Evolutionary conservation across 2,888 invertebrate genomes (phyloP), one percentile per base, ranked within the genome.

Genomic region (Cyaniris semiargus): DNA sequence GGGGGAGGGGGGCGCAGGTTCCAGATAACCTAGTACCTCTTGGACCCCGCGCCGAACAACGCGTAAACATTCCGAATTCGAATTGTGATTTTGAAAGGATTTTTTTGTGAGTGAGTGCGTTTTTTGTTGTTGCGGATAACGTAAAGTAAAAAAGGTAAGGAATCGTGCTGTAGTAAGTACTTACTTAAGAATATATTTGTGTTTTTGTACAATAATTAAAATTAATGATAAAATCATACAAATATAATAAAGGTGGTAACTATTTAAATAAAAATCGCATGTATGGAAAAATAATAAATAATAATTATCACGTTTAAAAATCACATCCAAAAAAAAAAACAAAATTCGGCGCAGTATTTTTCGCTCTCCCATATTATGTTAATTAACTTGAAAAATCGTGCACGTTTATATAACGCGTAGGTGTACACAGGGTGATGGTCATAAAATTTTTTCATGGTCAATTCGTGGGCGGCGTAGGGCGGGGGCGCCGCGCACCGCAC

Each of bases 1-100:
- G 81, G 82, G 83, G 27, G n/a, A n/a, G 27, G 81, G 71, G 76
- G 77, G 80, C 79, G 75, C 81, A 84, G 86, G 85, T 84, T 85
- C 86, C 87, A 87, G 88, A 88, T 86, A 85, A 83, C 85, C 89
- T 88, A 90, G 89, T 89, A 86, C 86, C 86, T 86, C 83, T 86
- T 84, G 85, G 83, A 84, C 83, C 80, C 85, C 85, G 81, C 80
- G 79, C 81, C 83, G 80, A 81, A 83, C 82, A 85, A 83, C 85
- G 83, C 82, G 83, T 79, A 13, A 23, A 6, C 38, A 74, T 48
- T 72, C 48, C 15, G 23, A 21, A n/a, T n/a, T 72, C 15, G 23
- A 66, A 66, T 66, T 66, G 66, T 66, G 27, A 15, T 31, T 66
- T 31, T 27, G 18, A 27, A 66, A 66, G 27, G 66, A 66, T 1